Base-by-base conservation (phyloP, 2,888 invertebrate genomes). In the Sinohyriopsis cumingii region DNA sequence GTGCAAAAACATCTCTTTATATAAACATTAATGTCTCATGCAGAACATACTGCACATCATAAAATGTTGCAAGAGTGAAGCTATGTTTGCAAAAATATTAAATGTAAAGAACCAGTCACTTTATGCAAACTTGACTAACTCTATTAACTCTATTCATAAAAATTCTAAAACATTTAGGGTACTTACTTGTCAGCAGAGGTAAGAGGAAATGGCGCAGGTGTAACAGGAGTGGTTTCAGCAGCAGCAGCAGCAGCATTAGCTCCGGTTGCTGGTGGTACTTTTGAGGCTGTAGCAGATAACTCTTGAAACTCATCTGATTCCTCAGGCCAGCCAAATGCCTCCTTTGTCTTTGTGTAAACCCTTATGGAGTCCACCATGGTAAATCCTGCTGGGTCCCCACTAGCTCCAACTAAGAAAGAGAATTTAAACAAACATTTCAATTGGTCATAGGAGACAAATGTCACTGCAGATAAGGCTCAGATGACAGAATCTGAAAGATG, bases 251-350 rank as follows among this genome's bases (percentile, higher is more conserved):
- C 64, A 24, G 70, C 59, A 15, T 54, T 63, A 2, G 76, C 61
- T 4, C 69, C 59, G 1, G 71, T 69, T 6, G 71, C 64, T 9
- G 72, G 65, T 15, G 75, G 28, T 4, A 72, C 65, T 66, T 75
- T 76, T 6, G 76, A 60, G 1, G 64, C 25, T 24, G 66, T 70
- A 28, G 72, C 68, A 28, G 80, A 74, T 24, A 80, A 76, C 60
- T 88, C 87, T n/a, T 81, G 81, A 71, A 86, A 87, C 61, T 98
- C 98, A 84, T 98, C 97, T 15, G 93, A 94, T 86, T 98, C 98
- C 88, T 98, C 98, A 0, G 97, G 97, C 98, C 98, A 98, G 59
- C 97, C 97, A 87, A 98, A 97, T 1, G 94, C 93, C 88, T 98
- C 98, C 90, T 98, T 98, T 1, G 96, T 95, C 91, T 97, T 97